These are phyloP conservation scores for Squalus acanthias DNA, from an alignment of 2,797 vertebrate species.

Conservation along the genomic window DNA sequence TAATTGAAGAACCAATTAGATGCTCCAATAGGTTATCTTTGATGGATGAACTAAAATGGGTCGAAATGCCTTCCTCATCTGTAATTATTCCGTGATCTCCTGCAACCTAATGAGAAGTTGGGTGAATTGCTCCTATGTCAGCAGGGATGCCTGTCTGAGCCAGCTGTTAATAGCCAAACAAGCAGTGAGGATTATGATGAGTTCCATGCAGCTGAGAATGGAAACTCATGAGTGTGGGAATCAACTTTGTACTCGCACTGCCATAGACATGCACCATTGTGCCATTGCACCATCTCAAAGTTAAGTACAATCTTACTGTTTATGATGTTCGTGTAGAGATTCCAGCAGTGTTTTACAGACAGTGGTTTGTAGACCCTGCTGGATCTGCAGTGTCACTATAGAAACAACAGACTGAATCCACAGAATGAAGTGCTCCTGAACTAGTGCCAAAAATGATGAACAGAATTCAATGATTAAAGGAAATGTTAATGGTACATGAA, in stretches of 20 bases:
- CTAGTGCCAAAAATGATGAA: neutral
- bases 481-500: neutral
- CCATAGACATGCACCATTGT: no score
- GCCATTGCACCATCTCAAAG: no score
- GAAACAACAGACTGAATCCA: neutral
- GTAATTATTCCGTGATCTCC: neutral
- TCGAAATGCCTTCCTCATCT: neutral
- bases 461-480: neutral
- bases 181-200: no score
- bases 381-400: neutral
- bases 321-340: neutral
- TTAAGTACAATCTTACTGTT: neutral
- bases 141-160: no score
- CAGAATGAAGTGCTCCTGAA: neutral
- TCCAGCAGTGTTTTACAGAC: neutral
- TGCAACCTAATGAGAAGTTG: no score
- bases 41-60: neutral
- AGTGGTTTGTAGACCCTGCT: neutral
- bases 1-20: neutral
- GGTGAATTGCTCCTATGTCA: no score
- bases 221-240: no score
- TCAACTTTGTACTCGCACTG: no score
- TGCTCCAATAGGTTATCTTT: neutral
- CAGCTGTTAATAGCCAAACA: no score
- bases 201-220: no score